Evolutionary conservation across 2,113 vertebrate genomes (phyloP), one percentile per base, ranked within the genome.

Genomic region (Oryzias melastigma): DNA sequence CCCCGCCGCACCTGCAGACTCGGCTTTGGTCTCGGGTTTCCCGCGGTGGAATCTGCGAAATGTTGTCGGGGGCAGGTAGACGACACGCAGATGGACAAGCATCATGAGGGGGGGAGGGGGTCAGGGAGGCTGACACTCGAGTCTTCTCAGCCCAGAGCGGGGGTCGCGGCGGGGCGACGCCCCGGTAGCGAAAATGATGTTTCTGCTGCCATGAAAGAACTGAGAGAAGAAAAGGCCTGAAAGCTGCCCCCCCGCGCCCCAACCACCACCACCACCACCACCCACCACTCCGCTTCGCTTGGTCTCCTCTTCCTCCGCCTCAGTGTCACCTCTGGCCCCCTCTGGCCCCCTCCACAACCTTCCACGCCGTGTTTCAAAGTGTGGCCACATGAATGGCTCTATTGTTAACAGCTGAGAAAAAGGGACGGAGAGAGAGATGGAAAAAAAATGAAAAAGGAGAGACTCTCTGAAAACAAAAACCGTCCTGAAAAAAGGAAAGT

Each of bases 151-250:
- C 65, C 58, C 76, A 7, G 75, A 66, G 79, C 35, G 7, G 71
- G 80, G 88, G 84, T 88, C 58, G 50, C 22, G 49, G 71, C 29
- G 52, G 82, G 84, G 81, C 65, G 52, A 80, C 14, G 66, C 73
- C 74, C 14, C 58, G 87, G 86, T 88, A 89, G 87, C 88, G 83
- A 87, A 91, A 91, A 90, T 88, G 80, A 91, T 90, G 85, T 89
- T 89, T 86, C 80, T 84, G 62, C 80, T 61, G 78, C 84, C 87
- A 80, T 84, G 78, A 89, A 86, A 82, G 84, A 78, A 72, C 60
- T 48, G 8, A 3, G 67, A 72, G 55, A 75, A 83, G 76, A 89
- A 90, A 83, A 83, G 74, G 56, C 60, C 59, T 54, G 69, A 49
- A 76, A 72, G 57, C 70, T 7, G 62, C 12, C 56, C 58, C 67